Conservation (phyloP, 1,140 invertebrate species). For the Elysia chlorotica region DNA sequence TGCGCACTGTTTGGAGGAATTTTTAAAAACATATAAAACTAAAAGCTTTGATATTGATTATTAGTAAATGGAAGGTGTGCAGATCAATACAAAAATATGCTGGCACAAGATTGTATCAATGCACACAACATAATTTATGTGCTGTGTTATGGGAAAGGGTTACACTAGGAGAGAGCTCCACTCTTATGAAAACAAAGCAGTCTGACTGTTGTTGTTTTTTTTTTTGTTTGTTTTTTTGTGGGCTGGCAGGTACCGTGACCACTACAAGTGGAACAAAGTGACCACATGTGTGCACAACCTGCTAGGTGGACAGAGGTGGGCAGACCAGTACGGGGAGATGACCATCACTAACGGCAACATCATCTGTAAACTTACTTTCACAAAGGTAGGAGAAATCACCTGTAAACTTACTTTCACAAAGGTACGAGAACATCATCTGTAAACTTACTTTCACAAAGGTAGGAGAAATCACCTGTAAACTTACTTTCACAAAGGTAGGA, state of each 20-base stretch:
- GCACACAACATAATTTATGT: too few species aligned
- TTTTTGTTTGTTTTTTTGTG: background rate
- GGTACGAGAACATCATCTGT: slow-evolving; percentile 73
- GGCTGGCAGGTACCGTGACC: slow-evolving; percentile 63
- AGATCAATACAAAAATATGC: too few species aligned
- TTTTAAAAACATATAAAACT: too few species aligned
- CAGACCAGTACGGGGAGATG: slow-evolving; percentile 86
- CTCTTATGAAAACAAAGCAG: background rate
- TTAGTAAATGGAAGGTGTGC: too few species aligned
- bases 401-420: slow-evolving; percentile 85
- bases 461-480: slow-evolving; percentile 74
- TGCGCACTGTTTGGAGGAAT: too few species aligned
- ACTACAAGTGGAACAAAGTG: slow-evolving; percentile 85
- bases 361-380: slow-evolving; percentile 79
- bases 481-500: slow-evolving; percentile 81
- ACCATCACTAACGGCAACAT: slow-evolving; percentile 72
- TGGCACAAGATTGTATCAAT: too few species aligned
- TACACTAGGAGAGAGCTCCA: too few species aligned
- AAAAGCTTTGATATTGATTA: too few species aligned
- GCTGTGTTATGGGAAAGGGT: too few species aligned
- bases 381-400: slow-evolving; percentile 76
- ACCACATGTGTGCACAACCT: slow-evolving; percentile 87
- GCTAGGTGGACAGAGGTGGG: slow-evolving; percentile 81
- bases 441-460: slow-evolving; percentile 85
- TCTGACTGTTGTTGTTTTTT: background rate